Evolutionary conservation across 2,888 invertebrate species (phyloP), one percentile per base, ranked within the genome.

Genomic region (Sylvicola cinctus): DNA sequence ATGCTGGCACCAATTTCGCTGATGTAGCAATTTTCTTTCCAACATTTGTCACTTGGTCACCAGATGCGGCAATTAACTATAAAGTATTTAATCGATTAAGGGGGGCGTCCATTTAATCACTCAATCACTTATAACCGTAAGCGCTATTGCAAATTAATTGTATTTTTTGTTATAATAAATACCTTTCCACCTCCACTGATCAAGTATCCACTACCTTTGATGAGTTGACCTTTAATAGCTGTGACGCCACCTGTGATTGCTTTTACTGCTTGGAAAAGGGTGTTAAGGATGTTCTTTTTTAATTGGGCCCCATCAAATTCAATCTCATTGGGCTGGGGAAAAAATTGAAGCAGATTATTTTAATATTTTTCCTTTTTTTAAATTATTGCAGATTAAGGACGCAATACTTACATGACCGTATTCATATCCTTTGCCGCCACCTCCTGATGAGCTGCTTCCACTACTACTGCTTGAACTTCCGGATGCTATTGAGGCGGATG

Each of bases 221-320:
- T 75, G 17, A 87, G 61, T 52, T 84, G 81, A 0, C 85, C 85
- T 48, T 83, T 84, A n/a, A 84, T 65, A 16, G 84, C 84, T 3
- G 85, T 73, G 8, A 83, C 77, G 32, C 84, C 83, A 8, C 85
- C 85, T 7, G 83, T 79, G 40, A 87, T 79, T 11, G 85, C 84
- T 50, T 85, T 85, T 2, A 83, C 75, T 1, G 85, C 84, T 66
- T 85, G 83, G 49, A 85, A 69, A 8, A 87, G 63, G 3, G 84
- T 83, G 54, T 74, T 74, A 12, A 84, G 58, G 39, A 85, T 76
- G 0, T 80, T 78, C 49, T 79, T 80, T 57, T 84, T 84, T 46
- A 84, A 61, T 14, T 74, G 70, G 74, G 74, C 79, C 42, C 72
- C 67, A 54, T 73, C 72, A 44, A 73, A 74, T 28, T 20, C 20